phyloP scores from a whole-genome alignment of 2,113 vertebrate genomes.

The Indri indri region DNA sequence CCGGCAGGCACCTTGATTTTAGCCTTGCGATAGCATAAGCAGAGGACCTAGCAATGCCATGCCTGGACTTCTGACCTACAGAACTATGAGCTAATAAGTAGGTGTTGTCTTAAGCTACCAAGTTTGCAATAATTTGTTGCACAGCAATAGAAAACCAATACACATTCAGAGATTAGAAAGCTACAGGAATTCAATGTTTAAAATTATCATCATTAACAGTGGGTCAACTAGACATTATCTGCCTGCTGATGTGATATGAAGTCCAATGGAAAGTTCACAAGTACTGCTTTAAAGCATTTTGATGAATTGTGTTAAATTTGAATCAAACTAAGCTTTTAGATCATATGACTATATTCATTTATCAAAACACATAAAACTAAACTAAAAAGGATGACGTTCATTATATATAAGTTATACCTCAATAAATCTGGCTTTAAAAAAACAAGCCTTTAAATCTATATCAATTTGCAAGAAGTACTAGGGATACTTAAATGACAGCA shows the following conservation, averaged over 20 bases:
- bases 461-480: slow-evolving; percentile 8
- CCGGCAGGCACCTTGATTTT: neutral
- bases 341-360: neutral
- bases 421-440: neutral
- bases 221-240: neutral
- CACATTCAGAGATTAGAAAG: neutral
- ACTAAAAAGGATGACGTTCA: neutral
- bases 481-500: neutral
- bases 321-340: slow-evolving; percentile 32
- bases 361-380: slow-evolving; percentile 8
- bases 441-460: neutral
- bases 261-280: neutral
- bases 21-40: neutral
- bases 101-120: neutral
- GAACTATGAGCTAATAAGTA: neutral
- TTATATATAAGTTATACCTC: neutral
- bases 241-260: neutral
- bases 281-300: slow-evolving; percentile 13
- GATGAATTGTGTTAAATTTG: neutral
- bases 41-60: neutral
- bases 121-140: neutral
- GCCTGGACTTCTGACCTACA: neutral
- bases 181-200: neutral
- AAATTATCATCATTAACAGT: slow-evolving; percentile 24
- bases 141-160: neutral